Conservation (phyloP, 2,797 vertebrate genomes). For the Vipera latastei region DNA sequence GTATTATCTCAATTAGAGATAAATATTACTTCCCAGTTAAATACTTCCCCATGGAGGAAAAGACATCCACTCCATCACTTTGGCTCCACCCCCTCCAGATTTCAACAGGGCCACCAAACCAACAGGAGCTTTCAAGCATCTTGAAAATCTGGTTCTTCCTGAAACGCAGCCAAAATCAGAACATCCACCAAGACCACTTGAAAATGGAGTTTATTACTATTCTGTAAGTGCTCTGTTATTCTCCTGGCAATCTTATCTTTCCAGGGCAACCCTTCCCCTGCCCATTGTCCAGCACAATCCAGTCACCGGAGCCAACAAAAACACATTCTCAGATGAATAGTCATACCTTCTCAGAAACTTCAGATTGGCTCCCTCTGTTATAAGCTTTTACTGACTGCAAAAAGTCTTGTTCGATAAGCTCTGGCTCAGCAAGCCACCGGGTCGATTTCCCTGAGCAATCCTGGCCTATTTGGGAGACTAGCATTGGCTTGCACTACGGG, state of each 20-base stretch:
- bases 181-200: not conserved
- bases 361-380: not conserved
- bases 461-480: not conserved
- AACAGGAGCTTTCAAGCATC: not conserved
- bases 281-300: not conserved
- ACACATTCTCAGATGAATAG: not conserved
- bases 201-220: not conserved
- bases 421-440: no score
- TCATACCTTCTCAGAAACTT: no score
- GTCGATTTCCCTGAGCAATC: not conserved
- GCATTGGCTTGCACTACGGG: slow-evolving; percentile 29
- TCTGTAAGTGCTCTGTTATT: not conserved
- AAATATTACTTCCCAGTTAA: not conserved
- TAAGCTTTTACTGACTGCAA: not conserved
- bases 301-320: not conserved
- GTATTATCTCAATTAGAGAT: not conserved
- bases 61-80: not conserved
- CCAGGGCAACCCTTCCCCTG: not conserved
- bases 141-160: not conserved
- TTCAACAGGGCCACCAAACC: not conserved
- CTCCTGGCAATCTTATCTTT: not conserved
- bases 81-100: not conserved
- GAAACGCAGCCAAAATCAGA: not conserved
- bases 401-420: not conserved
- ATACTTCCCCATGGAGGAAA: not conserved